phyloP scores from a whole-genome alignment of 2,113 vertebrate genomes.

The Ptilorrhoa leucosticta region DNA sequence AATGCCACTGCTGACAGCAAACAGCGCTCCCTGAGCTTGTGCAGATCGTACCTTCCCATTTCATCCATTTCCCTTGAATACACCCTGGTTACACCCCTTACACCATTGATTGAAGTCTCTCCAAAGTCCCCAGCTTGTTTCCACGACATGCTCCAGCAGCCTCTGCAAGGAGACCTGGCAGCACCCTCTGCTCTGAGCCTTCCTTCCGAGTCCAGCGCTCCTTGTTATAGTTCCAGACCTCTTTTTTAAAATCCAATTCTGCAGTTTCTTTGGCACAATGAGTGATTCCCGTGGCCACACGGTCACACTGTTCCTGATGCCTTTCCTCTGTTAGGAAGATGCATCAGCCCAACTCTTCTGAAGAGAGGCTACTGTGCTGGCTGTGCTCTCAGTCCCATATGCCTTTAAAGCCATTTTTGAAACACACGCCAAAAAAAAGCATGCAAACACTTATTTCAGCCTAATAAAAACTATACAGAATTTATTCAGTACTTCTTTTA shows the following conservation, averaged over 20 bases:
- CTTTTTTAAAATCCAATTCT: not conserved
- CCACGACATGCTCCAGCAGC: not conserved
- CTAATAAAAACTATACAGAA: not conserved
- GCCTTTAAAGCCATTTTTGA: not conserved
- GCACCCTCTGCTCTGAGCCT: not conserved
- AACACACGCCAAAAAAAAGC: not conserved
- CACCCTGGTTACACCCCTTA: not conserved
- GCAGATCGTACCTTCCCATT: accelerated
- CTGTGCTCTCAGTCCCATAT: not conserved
- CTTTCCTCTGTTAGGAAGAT: not conserved
- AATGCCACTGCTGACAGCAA: not conserved
- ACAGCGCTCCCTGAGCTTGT: not conserved
- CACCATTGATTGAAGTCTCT: not conserved
- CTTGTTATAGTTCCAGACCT: not conserved
- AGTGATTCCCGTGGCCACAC: not conserved
- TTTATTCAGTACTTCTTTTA: not conserved
- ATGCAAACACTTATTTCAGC: not conserved
- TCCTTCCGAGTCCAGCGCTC: not conserved
- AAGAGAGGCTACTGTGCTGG: not conserved
- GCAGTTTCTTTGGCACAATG: not conserved
- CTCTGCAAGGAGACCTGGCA: not conserved
- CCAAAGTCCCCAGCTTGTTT: not conserved
- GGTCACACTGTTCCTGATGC: not conserved
- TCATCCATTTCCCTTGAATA: not conserved
- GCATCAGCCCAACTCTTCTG: not conserved